These are phyloP conservation scores for Urechis unicinctus DNA, from an alignment of 2,888 invertebrate species.

Conservation along the genomic window DNA sequence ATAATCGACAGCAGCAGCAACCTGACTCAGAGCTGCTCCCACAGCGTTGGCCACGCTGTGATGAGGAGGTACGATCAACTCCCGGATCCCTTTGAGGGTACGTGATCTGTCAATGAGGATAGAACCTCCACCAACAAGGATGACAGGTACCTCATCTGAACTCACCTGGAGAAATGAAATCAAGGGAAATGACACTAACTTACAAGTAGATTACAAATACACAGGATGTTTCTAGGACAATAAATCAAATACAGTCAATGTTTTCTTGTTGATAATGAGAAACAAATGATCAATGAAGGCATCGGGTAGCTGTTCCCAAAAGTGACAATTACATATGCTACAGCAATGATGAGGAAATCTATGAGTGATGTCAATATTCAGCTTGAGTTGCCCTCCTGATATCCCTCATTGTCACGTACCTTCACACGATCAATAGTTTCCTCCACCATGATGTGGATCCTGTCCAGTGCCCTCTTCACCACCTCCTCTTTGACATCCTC, in stretches of 20 bases:
- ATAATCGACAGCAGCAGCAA: constrained; percentile 30
- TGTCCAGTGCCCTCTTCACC: constrained; percentile 20
- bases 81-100: constrained; percentile 6
- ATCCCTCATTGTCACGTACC: constrained; percentile 11
- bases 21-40: constrained; percentile 43
- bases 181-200: background rate
- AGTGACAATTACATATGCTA: background rate
- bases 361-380: no score
- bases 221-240: no score
- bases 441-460: constrained; percentile 29
- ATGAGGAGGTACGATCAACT: constrained; percentile 12
- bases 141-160: constrained; percentile 27
- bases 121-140: constrained; percentile 42
- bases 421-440: constrained; percentile 34
- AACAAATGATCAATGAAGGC: background rate
- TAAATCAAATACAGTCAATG: no score
- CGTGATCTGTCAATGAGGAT: constrained; percentile 25
- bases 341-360: no score
- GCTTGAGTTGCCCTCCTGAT: no score
- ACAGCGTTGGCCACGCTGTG: constrained; percentile 42
- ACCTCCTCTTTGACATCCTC: constrained; percentile 16
- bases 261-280: background rate
- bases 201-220: no score
- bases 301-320: background rate
- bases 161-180: no score